A percentile compares a stretch with the other conserved stretches of the same genome.
Conservation (phyloP, 2,797 vertebrate species). For the Knipowitschia caucasica region DNA sequence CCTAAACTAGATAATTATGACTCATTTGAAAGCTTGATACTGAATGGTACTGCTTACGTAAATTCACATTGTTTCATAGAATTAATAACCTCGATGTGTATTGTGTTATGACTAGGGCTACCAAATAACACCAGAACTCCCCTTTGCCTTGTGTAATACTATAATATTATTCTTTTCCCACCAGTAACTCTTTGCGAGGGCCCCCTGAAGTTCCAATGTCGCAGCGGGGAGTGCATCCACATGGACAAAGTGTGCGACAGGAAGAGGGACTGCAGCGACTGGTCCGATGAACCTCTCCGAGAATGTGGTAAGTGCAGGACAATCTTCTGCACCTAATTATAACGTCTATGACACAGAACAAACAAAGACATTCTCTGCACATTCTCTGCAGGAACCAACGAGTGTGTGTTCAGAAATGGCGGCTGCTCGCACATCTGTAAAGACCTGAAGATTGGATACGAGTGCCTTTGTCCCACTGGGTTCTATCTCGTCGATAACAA, state of each 20-base stretch:
- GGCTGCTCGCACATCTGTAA: slow-evolving; percentile 86
- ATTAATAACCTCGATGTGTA: not conserved
- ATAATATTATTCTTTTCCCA: not conserved
- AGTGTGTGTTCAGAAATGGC: slow-evolving; percentile 81
- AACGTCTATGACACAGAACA: not conserved
- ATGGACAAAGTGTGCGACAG: slow-evolving; percentile 82
- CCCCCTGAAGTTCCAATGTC: slow-evolving; percentile 78
- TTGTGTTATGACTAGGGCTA: not conserved
- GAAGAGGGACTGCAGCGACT: slow-evolving; percentile 82
- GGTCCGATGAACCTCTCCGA: slow-evolving; percentile 87
- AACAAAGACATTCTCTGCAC: not conserved
- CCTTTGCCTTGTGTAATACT: not conserved
- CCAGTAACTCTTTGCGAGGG: slow-evolving; percentile 79
- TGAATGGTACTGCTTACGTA: not conserved
- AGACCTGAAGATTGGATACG: slow-evolving; percentile 83
- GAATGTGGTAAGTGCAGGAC: slow-evolving; percentile 79
- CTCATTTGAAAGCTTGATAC: not conserved
- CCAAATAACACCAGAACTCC: not conserved
- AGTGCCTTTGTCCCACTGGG: slow-evolving; percentile 82
- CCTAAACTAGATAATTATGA: too few species aligned
- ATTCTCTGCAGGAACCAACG: slow-evolving; percentile 76
- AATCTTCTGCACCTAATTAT: slow-evolving; percentile 22
- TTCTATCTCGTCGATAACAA: slow-evolving; percentile 68
- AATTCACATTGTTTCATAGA: not conserved
- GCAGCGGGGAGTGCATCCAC: slow-evolving; percentile 84